Evolutionary conservation across 1,140 invertebrate species (phyloP), one percentile per base, ranked within the genome.

Genomic region (Papilio xuthus): DNA sequence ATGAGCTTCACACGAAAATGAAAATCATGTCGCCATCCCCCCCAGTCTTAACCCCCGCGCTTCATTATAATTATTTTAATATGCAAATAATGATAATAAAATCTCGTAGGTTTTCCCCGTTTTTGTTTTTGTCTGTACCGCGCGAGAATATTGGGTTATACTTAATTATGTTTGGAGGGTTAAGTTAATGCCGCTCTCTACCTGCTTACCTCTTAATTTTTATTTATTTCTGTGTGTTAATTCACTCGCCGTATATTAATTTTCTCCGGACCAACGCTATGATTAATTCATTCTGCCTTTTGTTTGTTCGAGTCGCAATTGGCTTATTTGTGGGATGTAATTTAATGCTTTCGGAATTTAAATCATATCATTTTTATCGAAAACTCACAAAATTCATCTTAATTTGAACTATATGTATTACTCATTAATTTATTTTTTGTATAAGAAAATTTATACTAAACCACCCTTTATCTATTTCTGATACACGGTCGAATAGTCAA

Each of bases 31-130:
- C 77, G 41, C 71, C 20, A 10, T 26, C 41, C 69, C 41, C 60
- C 80, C 78, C 74, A 76, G 75, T 80, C 83, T 83, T 84, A 80
- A 78, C 69, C 81, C 81, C 79, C 81, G 77, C 70, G 77, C 75
- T 81, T 83, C 82, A 82, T 83, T 86, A 83, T 86, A 86, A 86
- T 86, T 86, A 86, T 86, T 86, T 86, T 86, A 84, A 86, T 86
- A 86, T 86, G 85, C 85, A 84, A 86, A 86, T 86, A 86, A 84
- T 84, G 81, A 84, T 86, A 86, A 86, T 86, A 86, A 86, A 84
- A 86, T 86, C 80, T 79, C 80, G 81, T 82, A 77, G 83, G 78
- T 86, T 85, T 73, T 73, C 71, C 71, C 71, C 71, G 41, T 44
- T 73, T 83, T 84, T 84, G 81, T 86, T 82, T 83, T 84, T 76